These are phyloP conservation scores for Pseudochromis fuscus DNA, from an alignment of 2,797 vertebrate genomes.

Conservation along the genomic window DNA sequence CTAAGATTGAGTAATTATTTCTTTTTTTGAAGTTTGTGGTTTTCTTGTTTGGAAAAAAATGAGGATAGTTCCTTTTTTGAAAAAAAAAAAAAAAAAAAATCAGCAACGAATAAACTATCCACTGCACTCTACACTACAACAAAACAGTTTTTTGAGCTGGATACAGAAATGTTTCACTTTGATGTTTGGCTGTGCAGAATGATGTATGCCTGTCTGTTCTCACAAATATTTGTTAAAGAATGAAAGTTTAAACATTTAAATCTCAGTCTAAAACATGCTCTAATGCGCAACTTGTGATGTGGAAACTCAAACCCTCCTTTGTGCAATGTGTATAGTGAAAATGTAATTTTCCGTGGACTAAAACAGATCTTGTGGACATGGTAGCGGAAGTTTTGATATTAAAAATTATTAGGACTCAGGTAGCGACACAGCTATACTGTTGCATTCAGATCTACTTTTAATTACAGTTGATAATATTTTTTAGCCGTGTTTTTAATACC, in stretches of 20 bases:
- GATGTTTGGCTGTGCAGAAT: background rate
- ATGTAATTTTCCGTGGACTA: no score
- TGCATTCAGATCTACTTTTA: no score
- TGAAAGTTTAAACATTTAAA: constrained; percentile 6
- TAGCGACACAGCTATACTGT: no score
- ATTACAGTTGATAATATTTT: no score
- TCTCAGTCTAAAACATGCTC: background rate
- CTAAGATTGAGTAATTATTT: constrained; percentile 82
- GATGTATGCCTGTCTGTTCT: background rate
- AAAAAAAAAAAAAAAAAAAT: no score
- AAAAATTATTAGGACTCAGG: no score
- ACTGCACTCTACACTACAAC: background rate
- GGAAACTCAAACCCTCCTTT: no score
- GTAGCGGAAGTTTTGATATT: background rate
- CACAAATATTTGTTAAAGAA: background rate
- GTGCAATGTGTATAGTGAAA: no score
- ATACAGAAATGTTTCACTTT: constrained; percentile 20
- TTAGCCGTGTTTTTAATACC: no score
- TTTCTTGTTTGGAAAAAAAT: constrained; percentile 73
- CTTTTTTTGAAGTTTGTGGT: constrained; percentile 79
- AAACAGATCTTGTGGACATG: background rate
- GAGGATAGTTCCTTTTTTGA: constrained; percentile 68
- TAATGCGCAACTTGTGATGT: no score
- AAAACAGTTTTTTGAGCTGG: constrained; percentile 12
- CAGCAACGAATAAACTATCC: constrained; percentile 29